These are phyloP conservation scores for Picathartes gymnocephalus DNA, from an alignment of 2,113 vertebrate genomes.

Conservation along the genomic window DNA sequence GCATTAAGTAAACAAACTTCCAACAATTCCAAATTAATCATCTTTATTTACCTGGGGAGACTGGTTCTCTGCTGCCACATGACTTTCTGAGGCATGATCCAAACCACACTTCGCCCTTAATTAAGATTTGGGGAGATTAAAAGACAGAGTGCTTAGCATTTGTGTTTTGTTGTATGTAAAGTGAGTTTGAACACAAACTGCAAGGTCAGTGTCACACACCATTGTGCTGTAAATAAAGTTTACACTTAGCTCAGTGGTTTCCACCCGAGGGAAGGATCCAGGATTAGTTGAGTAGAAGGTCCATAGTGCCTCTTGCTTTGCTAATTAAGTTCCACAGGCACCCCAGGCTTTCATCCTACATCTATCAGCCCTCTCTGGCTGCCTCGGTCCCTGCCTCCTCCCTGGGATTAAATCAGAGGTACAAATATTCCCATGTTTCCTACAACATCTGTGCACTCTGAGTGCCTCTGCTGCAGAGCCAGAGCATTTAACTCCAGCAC, in stretches of 20 bases:
- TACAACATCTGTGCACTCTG: not conserved
- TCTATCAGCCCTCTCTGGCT: not conserved
- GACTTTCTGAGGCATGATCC: not conserved
- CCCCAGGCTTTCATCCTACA: not conserved
- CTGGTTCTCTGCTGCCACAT: not conserved
- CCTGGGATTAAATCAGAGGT: not conserved
- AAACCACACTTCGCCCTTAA: constrained; percentile 11
- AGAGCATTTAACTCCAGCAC: not conserved
- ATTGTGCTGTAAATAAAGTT: not conserved
- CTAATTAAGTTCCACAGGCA: not conserved
- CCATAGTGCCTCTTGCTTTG: not conserved
- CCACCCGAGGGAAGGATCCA: not conserved
- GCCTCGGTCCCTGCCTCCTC: not conserved
- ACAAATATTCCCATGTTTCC: not conserved
- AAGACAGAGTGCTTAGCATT: not conserved
- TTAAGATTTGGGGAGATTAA: constrained; percentile 4
- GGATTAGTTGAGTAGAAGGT: not conserved
- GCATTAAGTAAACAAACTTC: constrained; percentile 8
- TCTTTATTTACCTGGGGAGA: constrained; percentile 8
- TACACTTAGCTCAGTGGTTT: not conserved
- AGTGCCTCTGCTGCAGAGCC: not conserved
- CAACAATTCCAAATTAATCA: constrained; percentile 40
- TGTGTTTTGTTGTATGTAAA: not conserved
- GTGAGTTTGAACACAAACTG: not conserved
- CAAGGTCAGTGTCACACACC: not conserved